These are phyloP conservation scores for Clarias macrocephalus DNA, from an alignment of 2,113 vertebrate genomes.

Conservation along the genomic window DNA sequence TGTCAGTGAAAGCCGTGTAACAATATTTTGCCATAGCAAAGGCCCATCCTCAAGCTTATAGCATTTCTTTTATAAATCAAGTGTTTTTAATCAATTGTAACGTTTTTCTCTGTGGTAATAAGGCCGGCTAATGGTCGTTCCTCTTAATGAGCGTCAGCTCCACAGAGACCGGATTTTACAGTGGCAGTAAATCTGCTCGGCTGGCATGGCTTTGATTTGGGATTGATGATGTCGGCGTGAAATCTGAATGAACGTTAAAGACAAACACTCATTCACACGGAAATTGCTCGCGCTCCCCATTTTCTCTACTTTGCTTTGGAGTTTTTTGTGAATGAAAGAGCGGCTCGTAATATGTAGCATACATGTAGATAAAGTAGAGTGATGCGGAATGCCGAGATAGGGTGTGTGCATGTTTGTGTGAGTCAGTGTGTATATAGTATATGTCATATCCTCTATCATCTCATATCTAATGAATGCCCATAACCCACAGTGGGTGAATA, in stretches of 20 bases:
- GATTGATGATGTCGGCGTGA: constrained; percentile 29
- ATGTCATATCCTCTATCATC: constrained; percentile 29
- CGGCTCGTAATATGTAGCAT: not conserved
- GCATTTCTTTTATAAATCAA: constrained; percentile 29
- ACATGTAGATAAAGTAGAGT: not conserved
- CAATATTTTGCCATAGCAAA: constrained; percentile 48
- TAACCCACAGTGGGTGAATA: not conserved
- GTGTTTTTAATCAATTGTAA: constrained; percentile 36
- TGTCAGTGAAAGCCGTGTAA: constrained; percentile 51
- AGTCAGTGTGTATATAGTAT: constrained; percentile 8
- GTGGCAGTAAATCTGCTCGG: constrained; percentile 38
- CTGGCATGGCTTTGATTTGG: constrained; percentile 36
- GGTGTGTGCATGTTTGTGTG: constrained; percentile 34
- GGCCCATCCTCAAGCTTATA: constrained; percentile 32
- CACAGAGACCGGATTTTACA: constrained; percentile 39
- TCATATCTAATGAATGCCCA: constrained; percentile 11
- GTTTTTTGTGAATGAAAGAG: constrained; percentile 25
- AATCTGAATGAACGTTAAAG: constrained; percentile 32
- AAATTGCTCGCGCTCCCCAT: constrained; percentile 8
- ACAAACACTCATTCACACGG: constrained; percentile 26
- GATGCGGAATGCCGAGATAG: not conserved
- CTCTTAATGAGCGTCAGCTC: constrained; percentile 35
- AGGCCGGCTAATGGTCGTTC: constrained; percentile 23
- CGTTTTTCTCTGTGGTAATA: constrained; percentile 30
- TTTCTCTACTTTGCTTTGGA: not conserved